phyloP scores from a whole-genome alignment of 2,113 vertebrate species.

The Amphilophus citrinellus region DNA sequence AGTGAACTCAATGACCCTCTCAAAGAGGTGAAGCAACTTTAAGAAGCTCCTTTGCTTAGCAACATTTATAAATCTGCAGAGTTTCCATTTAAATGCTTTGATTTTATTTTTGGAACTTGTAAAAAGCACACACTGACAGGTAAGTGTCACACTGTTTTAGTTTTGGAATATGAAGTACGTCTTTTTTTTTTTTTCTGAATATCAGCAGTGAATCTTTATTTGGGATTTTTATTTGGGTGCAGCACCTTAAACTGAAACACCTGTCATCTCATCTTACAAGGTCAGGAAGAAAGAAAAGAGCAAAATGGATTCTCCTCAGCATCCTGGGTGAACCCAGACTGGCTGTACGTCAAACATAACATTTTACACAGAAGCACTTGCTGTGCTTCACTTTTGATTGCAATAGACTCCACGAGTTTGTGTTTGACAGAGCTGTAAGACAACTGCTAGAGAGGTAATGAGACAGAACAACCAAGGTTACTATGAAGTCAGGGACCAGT shows the following conservation, averaged over 20 bases:
- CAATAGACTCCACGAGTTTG: neutral
- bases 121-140: conserved; percentile 40
- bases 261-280: conserved; percentile 38
- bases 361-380: neutral
- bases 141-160: conserved; percentile 26
- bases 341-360: neutral
- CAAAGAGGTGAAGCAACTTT: conserved; percentile 89
- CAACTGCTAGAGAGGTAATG: conserved; percentile 1
- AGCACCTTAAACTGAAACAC: conserved; percentile 28
- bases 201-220: conserved; percentile 28
- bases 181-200: conserved; percentile 13
- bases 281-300: conserved; percentile 28
- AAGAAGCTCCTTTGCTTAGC: neutral
- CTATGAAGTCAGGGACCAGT: conserved; percentile 1
- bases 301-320: conserved; percentile 49
- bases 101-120: conserved; percentile 50
- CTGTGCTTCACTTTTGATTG: neutral
- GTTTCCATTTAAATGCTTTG: conserved; percentile 9
- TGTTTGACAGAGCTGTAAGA: neutral
- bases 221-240: conserved; percentile 10
- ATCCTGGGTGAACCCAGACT: conserved; percentile 35
- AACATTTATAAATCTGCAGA: conserved; percentile 7
- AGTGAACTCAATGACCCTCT: conserved; percentile 98
- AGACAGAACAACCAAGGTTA: conserved; percentile 29
- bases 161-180: conserved; percentile 27